Evolutionary conservation across 2,113 vertebrate species (phyloP).

Genomic region (Ageneiosus marmoratus): DNA sequence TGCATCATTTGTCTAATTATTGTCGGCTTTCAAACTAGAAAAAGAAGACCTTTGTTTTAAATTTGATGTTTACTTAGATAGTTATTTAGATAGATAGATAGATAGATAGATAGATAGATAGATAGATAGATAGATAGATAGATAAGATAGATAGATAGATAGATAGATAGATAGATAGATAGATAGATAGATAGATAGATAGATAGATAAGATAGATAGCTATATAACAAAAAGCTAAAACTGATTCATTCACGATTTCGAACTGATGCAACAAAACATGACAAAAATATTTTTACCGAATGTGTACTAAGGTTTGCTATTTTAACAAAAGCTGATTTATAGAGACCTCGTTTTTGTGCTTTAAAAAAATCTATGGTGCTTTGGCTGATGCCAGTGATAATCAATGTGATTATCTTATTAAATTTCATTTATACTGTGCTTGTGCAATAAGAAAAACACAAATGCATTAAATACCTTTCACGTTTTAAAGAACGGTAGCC

Average conservation of each 20-base stretch:
- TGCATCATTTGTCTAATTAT: neutral
- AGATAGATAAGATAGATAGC: neutral
- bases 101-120: no score
- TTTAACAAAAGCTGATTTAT: constrained; percentile 48
- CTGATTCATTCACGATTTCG: no score
- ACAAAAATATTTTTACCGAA: neutral
- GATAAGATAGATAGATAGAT: neutral
- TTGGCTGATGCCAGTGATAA: constrained; percentile 13
- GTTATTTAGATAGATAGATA: no score
- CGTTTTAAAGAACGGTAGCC: constrained; percentile 66
- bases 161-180: neutral
- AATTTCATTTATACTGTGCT: constrained; percentile 12
- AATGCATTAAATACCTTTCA: constrained; percentile 38
- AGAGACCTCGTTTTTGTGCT: constrained; percentile 30
- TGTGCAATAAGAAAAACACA: constrained; percentile 26
- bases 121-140: no score
- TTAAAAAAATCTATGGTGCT: neutral
- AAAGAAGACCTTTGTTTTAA: neutral
- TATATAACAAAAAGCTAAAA: neutral
- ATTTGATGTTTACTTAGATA: no score
- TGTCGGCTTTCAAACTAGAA: neutral
- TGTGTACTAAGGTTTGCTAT: constrained; percentile 43
- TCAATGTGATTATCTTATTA: neutral
- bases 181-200: constrained; percentile 2
- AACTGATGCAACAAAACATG: neutral